phyloP scores from a whole-genome alignment of 1,140 invertebrate genomes.

The Eueides isabella region DNA sequence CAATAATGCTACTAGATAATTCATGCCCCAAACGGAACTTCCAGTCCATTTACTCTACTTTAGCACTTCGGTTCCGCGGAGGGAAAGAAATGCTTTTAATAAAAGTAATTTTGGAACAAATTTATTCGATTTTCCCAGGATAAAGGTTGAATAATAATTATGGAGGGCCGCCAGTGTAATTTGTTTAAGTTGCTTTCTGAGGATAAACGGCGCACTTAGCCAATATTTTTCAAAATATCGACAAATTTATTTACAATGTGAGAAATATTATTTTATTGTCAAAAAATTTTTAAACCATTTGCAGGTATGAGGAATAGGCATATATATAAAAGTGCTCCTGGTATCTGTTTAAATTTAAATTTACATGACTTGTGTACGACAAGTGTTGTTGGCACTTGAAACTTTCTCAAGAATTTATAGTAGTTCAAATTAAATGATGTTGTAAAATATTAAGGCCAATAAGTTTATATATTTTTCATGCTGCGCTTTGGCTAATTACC shows the following conservation, averaged over 20 bases:
- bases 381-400: too few species aligned
- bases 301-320: too few species aligned
- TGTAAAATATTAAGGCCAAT: too few species aligned
- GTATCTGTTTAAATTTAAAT: too few species aligned
- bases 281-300: too few species aligned
- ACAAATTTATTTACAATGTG: conserved; percentile 9
- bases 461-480: too few species aligned
- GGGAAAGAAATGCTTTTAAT: conserved; percentile 77
- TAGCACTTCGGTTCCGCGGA: conserved; percentile 70
- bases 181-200: conserved; percentile 61
- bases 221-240: conserved; percentile 51
- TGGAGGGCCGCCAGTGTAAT: conserved; percentile 58
- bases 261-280: too few species aligned
- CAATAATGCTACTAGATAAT: conserved; percentile 51
- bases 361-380: too few species aligned
- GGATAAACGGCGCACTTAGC: conserved; percentile 37
- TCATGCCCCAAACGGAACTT: conserved; percentile 73
- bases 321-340: too few species aligned
- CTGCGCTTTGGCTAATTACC: too few species aligned
- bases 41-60: conserved; percentile 76
- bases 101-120: conserved; percentile 76
- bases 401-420: too few species aligned
- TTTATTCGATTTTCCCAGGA: conserved; percentile 70
- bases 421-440: too few species aligned
- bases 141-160: conserved; percentile 78